These are phyloP conservation scores for Pelobates cultripes DNA, from an alignment of 2,797 vertebrate genomes.

Conservation along the genomic window DNA sequence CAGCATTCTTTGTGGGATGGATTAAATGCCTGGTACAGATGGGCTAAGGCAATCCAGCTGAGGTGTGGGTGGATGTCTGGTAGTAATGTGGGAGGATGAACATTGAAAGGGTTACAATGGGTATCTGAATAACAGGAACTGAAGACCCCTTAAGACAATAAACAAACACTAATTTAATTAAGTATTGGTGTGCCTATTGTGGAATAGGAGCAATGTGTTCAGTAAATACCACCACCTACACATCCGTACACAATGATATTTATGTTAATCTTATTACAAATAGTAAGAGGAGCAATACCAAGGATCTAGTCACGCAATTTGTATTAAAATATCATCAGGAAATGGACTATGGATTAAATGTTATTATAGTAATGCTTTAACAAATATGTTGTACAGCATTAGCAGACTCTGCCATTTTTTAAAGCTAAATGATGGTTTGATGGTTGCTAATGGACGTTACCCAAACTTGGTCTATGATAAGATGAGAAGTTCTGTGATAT, in stretches of 20 bases:
- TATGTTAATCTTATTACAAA: conserved; percentile 10
- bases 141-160: conserved; percentile 60
- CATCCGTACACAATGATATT: conserved; percentile 11
- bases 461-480: too few relatives aligned
- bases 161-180: conserved; percentile 55
- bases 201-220: conserved; percentile 17
- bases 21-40: conserved; percentile 20
- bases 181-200: conserved; percentile 35
- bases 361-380: too few relatives aligned
- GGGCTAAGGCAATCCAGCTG: conserved; percentile 23
- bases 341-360: too few relatives aligned
- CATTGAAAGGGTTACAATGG: conserved; percentile 63
- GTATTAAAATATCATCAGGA: too few relatives aligned
- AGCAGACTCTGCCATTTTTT: too few relatives aligned
- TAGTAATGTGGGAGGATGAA: neutral
- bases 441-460: too few relatives aligned
- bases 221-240: conserved; percentile 31
- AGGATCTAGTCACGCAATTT: too few relatives aligned
- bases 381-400: too few relatives aligned
- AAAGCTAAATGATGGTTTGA: too few relatives aligned
- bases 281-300: neutral
- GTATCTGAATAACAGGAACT: conserved; percentile 64
- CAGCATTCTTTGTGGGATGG: conserved; percentile 14
- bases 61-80: conserved; percentile 17
- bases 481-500: too few relatives aligned